Conservation (phyloP, 2,888 invertebrate genomes). For the Drosophila neotestacea region DNA sequence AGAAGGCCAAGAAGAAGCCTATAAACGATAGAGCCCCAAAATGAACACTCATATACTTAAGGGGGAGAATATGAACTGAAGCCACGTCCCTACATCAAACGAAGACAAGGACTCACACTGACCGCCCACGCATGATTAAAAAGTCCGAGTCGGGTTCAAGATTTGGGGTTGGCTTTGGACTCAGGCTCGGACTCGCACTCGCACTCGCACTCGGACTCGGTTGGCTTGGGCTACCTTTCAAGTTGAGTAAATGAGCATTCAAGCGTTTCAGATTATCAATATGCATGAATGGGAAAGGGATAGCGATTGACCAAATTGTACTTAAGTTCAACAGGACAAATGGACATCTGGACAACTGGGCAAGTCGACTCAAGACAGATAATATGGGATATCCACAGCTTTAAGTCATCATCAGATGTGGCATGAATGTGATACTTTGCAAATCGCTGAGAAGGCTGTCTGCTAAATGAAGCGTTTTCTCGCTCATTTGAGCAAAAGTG, state of each 20-base stretch:
- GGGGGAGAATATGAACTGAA: constrained; percentile 27
- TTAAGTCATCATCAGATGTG: constrained; percentile 26
- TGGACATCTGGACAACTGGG: constrained; percentile 15
- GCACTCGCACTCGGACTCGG: background rate
- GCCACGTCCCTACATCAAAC: constrained; percentile 51
- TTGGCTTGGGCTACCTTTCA: constrained; percentile 64
- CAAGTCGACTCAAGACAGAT: constrained; percentile 24
- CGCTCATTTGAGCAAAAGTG: constrained; percentile 45
- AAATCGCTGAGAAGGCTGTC: background rate
- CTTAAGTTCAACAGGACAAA: constrained; percentile 59
- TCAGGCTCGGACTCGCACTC: no score
- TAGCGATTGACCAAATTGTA: constrained; percentile 59
- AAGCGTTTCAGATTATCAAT: constrained; percentile 82
- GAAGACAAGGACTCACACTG: constrained; percentile 44
- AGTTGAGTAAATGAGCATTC: constrained; percentile 80
- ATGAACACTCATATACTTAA: constrained; percentile 58
- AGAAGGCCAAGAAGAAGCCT: constrained; percentile 37
- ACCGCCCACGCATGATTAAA: constrained; percentile 74
- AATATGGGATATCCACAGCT: constrained; percentile 29
- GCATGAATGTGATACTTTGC: background rate
- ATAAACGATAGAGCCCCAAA: constrained; percentile 57
- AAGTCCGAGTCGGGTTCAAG: constrained; percentile 47
- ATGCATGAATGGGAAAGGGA: constrained; percentile 52
- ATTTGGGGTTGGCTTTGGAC: constrained; percentile 12
- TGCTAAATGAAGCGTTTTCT: constrained; percentile 59